Evolutionary conservation across 2,888 invertebrate species (phyloP).

Genomic region (Cyclophora punctaria): DNA sequence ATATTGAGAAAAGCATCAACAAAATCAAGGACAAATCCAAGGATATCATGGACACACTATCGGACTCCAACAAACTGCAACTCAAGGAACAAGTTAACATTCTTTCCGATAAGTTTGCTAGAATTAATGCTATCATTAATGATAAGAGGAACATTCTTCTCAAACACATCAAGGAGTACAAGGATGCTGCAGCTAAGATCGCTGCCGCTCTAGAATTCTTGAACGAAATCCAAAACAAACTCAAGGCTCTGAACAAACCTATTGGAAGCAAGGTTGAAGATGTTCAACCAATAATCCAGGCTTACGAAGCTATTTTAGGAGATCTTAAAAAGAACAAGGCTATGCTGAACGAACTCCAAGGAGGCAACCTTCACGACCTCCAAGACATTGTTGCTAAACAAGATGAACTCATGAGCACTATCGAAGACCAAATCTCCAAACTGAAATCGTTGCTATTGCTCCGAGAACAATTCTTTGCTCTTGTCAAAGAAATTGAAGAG

Average conservation of each 20-base stretch:
- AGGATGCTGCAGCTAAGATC: constrained; percentile 85
- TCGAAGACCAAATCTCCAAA: constrained; percentile 90
- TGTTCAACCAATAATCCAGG: constrained; percentile 86
- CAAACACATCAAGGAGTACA: constrained; percentile 86
- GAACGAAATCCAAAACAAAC: constrained; percentile 86
- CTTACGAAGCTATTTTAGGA: constrained; percentile 85
- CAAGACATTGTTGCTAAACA: constrained; percentile 86
- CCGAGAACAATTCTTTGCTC: constrained; percentile 90
- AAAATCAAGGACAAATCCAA: constrained; percentile 87
- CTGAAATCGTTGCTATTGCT: constrained; percentile 85
- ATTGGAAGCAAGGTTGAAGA: constrained; percentile 92
- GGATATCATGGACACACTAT: constrained; percentile 84
- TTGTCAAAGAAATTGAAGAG: constrained; percentile 90
- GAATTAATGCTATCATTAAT: constrained; percentile 82
- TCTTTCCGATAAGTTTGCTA: constrained; percentile 84
- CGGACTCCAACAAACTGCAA: constrained; percentile 89
- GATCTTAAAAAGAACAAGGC: constrained; percentile 86
- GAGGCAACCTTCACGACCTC: constrained; percentile 84
- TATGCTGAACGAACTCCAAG: constrained; percentile 85
- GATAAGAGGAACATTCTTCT: constrained; percentile 84
- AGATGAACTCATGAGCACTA: constrained; percentile 87
- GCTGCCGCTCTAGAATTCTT: constrained; percentile 87
- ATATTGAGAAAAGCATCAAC: constrained; percentile 81
- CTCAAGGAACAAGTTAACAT: constrained; percentile 87
- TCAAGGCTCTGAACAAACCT: constrained; percentile 88